A percentile compares a stretch with the other conserved stretches of the same genome.
These are phyloP conservation scores for Prunella himalayana DNA, from an alignment of 2,113 vertebrate species.

Conservation along the genomic window DNA sequence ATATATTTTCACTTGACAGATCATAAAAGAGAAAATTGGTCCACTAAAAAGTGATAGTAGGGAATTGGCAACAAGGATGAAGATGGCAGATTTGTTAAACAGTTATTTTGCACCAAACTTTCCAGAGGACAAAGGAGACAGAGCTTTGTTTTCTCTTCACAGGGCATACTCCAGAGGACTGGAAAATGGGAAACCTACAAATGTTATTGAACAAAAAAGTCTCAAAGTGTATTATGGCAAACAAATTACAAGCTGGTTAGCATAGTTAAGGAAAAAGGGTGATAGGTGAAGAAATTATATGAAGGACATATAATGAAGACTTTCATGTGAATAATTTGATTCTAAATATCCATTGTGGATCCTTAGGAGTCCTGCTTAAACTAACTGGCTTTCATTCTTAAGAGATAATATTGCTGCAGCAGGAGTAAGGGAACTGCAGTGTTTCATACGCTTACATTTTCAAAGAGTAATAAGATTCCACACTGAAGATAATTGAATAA, in stretches of 20 bases:
- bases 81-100: conserved; percentile 52
- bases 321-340: not conserved
- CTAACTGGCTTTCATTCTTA: not conserved
- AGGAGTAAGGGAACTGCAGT: not conserved
- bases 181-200: not conserved
- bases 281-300: not conserved
- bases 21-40: conserved; percentile 71
- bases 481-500: conserved; percentile 45
- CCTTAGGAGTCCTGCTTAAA: not conserved
- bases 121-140: conserved; percentile 34
- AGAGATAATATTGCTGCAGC: not conserved
- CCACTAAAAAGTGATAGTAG: conserved; percentile 62
- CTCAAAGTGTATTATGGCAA: not conserved
- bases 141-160: conserved; percentile 4
- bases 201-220: not conserved
- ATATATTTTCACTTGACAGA: conserved; percentile 57
- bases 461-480: conserved; percentile 39
- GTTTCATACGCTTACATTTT: not conserved
- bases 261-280: not conserved
- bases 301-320: not conserved
- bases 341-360: not conserved
- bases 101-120: conserved; percentile 43
- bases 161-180: not conserved
- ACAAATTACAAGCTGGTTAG: not conserved
- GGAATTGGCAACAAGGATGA: conserved; percentile 18